These are phyloP conservation scores for Procavia capensis DNA, from an alignment of 2,113 vertebrate genomes.

Conservation along the genomic window DNA sequence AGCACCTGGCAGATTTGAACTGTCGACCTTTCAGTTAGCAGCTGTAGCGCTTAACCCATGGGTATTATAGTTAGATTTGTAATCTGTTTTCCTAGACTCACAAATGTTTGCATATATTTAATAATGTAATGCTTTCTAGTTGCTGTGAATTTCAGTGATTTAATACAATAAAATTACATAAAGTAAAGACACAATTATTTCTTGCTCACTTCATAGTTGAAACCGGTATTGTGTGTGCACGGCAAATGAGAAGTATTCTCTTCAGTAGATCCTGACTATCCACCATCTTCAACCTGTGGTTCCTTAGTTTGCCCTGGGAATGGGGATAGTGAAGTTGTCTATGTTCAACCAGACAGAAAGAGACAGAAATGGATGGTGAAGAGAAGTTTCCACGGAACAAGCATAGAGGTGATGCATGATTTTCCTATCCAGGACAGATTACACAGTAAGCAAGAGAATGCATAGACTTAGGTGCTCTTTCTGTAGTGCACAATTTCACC, in stretches of 20 bases:
- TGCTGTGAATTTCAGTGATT: background rate
- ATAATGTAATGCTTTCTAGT: background rate
- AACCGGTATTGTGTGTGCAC: background rate
- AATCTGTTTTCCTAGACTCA: background rate
- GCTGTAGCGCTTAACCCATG: too few species aligned
- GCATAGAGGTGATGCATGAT: rapidly evolving
- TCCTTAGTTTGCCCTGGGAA: background rate
- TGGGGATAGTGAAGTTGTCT: background rate
- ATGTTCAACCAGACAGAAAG: background rate
- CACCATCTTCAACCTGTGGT: background rate
- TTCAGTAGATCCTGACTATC: background rate
- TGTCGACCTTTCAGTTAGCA: too few species aligned
- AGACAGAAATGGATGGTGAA: background rate
- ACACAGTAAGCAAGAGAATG: too few species aligned
- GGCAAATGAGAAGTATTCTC: background rate
- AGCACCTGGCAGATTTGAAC: too few species aligned
- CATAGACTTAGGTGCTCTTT: too few species aligned
- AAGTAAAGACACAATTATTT: background rate
- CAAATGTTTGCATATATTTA: background rate
- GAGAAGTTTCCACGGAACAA: background rate
- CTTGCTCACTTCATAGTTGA: background rate
- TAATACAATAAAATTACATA: background rate
- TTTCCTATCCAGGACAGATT: background rate
- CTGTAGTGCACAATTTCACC: too few species aligned
- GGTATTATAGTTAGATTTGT: background rate